Percentiles rank a stretch among this genome's conserved stretches.
Evolutionary conservation across 2,113 vertebrate species (phyloP).

Genomic region (Nannobrachium achirus): DNA sequence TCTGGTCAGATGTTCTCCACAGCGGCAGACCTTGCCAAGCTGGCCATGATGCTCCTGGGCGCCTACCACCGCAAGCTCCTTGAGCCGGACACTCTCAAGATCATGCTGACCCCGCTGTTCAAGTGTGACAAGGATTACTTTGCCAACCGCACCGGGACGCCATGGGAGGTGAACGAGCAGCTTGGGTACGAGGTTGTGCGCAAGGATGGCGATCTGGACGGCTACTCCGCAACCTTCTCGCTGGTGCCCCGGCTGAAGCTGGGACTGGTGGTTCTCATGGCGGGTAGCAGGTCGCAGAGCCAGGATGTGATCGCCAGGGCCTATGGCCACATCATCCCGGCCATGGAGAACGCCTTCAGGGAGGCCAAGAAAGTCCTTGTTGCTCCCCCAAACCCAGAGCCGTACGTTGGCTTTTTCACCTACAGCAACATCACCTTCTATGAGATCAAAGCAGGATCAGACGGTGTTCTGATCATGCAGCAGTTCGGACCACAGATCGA

Average conservation of each 20-base stretch:
- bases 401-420: slow-evolving; percentile 89
- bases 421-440: slow-evolving; percentile 92
- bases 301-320: slow-evolving; percentile 81
- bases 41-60: slow-evolving; percentile 87
- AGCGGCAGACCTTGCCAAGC: slow-evolving; percentile 87
- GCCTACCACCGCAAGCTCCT: slow-evolving; percentile 82
- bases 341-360: slow-evolving; percentile 87
- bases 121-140: slow-evolving; percentile 88
- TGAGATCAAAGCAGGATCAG: slow-evolving; percentile 84
- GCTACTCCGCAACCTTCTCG: slow-evolving; percentile 91
- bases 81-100: slow-evolving; percentile 85
- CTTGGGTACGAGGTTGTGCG: slow-evolving; percentile 86
- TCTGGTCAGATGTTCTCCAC: slow-evolving; percentile 96
- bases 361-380: slow-evolving; percentile 72
- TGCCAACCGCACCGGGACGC: slow-evolving; percentile 89
- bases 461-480: slow-evolving; percentile 88
- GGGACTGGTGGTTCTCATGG: slow-evolving; percentile 89
- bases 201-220: slow-evolving; percentile 92
- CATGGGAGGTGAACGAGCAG: slow-evolving; percentile 91
- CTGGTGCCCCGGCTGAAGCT: slow-evolving; percentile 87
- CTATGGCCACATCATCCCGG: slow-evolving; percentile 85
- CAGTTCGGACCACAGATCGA: slow-evolving; percentile 93
- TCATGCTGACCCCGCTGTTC: slow-evolving; percentile 87
- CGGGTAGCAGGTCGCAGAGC: slow-evolving; percentile 83
- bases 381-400: slow-evolving; percentile 82